Base-by-base conservation (phyloP, 2,797 vertebrate species). In the Gymnothorax javanicus region DNA sequence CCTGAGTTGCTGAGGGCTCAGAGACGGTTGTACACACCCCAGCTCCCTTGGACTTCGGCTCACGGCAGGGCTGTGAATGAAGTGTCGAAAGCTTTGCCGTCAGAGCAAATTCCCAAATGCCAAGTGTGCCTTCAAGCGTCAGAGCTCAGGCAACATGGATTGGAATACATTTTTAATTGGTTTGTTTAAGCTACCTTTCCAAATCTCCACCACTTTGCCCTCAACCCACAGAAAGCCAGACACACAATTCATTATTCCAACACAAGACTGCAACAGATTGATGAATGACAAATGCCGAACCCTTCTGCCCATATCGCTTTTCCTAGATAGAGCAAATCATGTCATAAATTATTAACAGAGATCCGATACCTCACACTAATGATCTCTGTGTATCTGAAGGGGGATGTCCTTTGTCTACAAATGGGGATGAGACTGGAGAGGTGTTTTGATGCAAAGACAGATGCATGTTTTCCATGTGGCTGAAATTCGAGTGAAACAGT, bases 281-380 rank as follows among this genome's bases (percentile, higher is more conserved):
- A 92, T 90, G 88, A 91, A 93, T 91, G 89, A 60, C 23, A 86
- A 82, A 85, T 77, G 86, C 87, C 83, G 86, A 85, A 88, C 87
- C 71, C 73, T 75, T 17, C 57, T 83, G 90, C 88, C 25, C 90
- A 88, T 89, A 90, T 90, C 89, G 87, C 86, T 87, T 89, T 87
- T 82, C 90, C 86, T 43, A 89, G 91, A 91, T 91, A 91, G 91
- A 91, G 88, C 89, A 89, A 91, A 87, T 92, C 84, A 90, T 91
- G 88, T 91, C 88, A 90, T 92, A 88, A 92, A 93, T 91, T 91
- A 93, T 92, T 93, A 90, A 90, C 67, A 67, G 88, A 87, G 90
- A 90, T 90, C 89, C 89, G 91, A 90, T 89, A 88, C 88, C 57
- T 73, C 79, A 85, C 85, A 85, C 87, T 85, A 90, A 90, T 88